Percentiles rank a stretch among this genome's conserved stretches.
phyloP scores from a whole-genome alignment of 2,888 invertebrate species.

The Rhogogaster chlorosoma region DNA sequence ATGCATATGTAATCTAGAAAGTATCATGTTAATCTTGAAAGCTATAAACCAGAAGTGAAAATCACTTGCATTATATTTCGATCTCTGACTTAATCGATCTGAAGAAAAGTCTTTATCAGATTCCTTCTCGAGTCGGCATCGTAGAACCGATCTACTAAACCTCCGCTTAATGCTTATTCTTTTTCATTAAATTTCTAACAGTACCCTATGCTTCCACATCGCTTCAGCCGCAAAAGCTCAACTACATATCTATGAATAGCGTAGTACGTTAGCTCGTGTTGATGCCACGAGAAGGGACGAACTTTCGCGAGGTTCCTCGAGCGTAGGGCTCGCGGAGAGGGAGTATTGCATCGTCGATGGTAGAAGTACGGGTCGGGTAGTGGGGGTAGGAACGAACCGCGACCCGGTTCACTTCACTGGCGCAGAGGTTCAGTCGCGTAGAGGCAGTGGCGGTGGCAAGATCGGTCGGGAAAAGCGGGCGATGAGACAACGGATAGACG shows the following conservation, averaged over 20 bases:
- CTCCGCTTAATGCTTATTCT: not conserved
- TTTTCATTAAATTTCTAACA: slow-evolving; percentile 17
- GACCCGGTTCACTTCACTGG: not conserved
- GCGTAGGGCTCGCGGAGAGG: not conserved
- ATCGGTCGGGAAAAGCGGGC: slow-evolving; percentile 30
- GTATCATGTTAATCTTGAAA: not conserved
- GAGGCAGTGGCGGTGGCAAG: slow-evolving; percentile 59
- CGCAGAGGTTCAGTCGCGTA: slow-evolving; percentile 58
- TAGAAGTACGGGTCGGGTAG: not conserved
- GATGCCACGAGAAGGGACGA: slow-evolving; percentile 40
- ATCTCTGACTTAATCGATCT: not conserved
- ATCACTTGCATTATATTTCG: not conserved
- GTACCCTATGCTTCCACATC: not conserved
- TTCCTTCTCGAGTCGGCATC: not conserved
- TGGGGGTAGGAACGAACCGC: not conserved
- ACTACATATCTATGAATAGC: slow-evolving; percentile 44
- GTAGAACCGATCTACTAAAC: not conserved
- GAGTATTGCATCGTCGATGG: slow-evolving; percentile 12
- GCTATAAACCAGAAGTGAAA: not conserved
- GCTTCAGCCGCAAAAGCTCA: slow-evolving; percentile 20
- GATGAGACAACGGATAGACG: slow-evolving; percentile 43
- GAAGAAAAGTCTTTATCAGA: not conserved
- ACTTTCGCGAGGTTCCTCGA: slow-evolving; percentile 22
- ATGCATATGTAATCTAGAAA: not conserved
- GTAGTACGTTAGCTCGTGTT: slow-evolving; percentile 23